Percentiles rank a stretch among this genome's conserved stretches.
Conservation (phyloP, 2,113 vertebrate species). For the Motacilla alba region DNA sequence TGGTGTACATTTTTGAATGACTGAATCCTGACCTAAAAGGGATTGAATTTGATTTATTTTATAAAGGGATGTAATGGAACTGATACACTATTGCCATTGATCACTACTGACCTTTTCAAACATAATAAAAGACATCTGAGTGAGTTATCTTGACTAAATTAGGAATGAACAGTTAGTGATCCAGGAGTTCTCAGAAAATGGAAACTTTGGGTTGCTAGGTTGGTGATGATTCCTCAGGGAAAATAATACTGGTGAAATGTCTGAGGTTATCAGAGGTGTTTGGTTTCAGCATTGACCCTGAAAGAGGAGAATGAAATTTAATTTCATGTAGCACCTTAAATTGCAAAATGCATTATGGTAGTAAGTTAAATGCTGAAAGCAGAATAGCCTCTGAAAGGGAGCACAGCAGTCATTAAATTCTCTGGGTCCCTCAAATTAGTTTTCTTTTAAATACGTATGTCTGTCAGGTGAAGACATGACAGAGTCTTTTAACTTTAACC, state of each 20-base stretch:
- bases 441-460: neutral
- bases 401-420: neutral
- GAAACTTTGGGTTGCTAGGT: neutral
- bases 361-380: neutral
- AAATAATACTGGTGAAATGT: neutral
- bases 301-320: neutral
- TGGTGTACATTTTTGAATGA: neutral
- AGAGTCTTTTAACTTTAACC: neutral
- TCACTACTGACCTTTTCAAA: neutral
- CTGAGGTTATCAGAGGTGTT: conserved; percentile 4
- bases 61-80: neutral
- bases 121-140: neutral
- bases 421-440: neutral
- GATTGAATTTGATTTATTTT: neutral
- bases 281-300: neutral
- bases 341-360: neutral
- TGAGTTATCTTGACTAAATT: conserved; percentile 19
- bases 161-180: neutral
- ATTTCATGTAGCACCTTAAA: neutral
- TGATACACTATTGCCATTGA: neutral
- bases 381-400: neutral
- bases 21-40: neutral
- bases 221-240: neutral
- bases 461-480: neutral
- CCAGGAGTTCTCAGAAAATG: neutral